A percentile compares a stretch with the other conserved stretches of the same genome.
Conservation (phyloP, 2,113 vertebrate species). For the Tenrec ecaudatus region DNA sequence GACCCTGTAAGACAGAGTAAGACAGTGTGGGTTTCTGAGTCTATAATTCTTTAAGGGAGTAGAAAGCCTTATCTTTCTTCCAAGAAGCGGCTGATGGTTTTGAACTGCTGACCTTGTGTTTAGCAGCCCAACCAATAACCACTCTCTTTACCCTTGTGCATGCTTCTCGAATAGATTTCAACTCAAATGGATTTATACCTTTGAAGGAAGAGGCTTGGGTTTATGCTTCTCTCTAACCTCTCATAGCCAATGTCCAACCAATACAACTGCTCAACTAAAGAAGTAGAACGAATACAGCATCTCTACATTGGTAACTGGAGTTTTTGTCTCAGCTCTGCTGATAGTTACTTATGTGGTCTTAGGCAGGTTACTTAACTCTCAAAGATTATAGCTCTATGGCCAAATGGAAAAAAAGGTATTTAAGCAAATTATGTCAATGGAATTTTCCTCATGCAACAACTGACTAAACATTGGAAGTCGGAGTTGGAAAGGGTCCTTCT, state of each 20-base stretch:
- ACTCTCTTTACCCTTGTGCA: not conserved
- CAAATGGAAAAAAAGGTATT: not conserved
- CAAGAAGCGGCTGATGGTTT: no score
- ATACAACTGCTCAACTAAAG: not conserved
- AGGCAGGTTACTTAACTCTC: not conserved
- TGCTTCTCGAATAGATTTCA: not conserved
- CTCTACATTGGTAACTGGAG: not conserved
- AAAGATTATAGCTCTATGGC: conserved; percentile 2
- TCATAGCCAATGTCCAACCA: not conserved
- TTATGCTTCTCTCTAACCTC: not conserved
- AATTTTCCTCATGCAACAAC: not conserved
- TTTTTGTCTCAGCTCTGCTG: not conserved
- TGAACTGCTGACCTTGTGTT: no score
- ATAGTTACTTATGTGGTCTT: conserved; percentile 17
- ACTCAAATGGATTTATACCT: not conserved
- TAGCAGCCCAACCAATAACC: no score
- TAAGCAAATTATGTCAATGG: conserved; percentile 41
- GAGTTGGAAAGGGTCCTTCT: not conserved
- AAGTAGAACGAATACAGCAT: not conserved
- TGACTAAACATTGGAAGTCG: conserved; percentile 8
- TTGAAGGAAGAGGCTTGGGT: not conserved
- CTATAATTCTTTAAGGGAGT: no score
- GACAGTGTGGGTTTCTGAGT: no score
- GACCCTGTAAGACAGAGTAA: no score
- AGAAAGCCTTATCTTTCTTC: no score